phyloP scores from a whole-genome alignment of 1,140 invertebrate genomes.

The Muscidifurax raptorellus region DNA sequence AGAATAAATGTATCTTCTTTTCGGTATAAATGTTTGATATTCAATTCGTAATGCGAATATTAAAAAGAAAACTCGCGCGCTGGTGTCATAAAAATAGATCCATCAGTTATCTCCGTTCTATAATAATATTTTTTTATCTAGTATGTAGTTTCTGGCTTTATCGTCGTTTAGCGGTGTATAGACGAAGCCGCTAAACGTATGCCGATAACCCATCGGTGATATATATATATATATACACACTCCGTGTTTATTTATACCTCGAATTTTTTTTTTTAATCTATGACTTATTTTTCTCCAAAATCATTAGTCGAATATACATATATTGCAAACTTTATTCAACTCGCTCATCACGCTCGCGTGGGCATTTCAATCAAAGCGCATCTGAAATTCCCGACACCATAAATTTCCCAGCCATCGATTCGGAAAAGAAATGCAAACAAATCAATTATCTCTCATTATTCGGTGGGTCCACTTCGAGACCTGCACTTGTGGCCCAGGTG shows the following conservation, averaged over 20 bases:
- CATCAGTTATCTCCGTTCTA: neutral
- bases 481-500: constrained; percentile 5
- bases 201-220: too few relatives aligned
- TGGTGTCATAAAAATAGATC: neutral
- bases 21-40: too few relatives aligned
- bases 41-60: too few relatives aligned
- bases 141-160: neutral
- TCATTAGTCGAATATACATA: too few relatives aligned
- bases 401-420: constrained; percentile 15
- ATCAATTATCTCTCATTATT: constrained; percentile 35
- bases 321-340: too few relatives aligned
- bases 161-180: neutral
- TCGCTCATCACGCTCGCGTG: neutral
- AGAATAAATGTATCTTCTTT: too few relatives aligned
- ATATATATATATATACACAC: too few relatives aligned
- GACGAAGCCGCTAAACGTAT: neutral
- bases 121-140: neutral
- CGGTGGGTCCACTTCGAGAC: neutral
- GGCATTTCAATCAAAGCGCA: constrained; percentile 10
- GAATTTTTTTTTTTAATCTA: neutral
- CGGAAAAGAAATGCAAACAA: constrained; percentile 40
- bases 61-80: neutral
- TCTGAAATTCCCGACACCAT: neutral
- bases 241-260: neutral
- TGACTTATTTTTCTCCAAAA: neutral